Conservation (phyloP, 1,140 invertebrate species). For the Trypoxylus dichotomus region DNA sequence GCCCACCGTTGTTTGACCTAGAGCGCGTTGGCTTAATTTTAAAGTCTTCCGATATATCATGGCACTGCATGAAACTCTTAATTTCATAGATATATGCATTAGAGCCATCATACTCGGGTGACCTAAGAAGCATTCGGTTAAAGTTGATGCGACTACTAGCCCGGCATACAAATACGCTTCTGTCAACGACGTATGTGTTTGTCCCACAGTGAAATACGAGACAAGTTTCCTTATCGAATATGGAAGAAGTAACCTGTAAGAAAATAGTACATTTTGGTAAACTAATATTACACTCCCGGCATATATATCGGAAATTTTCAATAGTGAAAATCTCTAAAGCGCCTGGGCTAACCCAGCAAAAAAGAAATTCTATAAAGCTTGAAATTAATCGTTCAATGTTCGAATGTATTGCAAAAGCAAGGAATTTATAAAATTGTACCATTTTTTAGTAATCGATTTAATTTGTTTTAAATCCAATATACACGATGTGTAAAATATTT, state of each 20-base stretch:
- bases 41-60: conserved; percentile 80
- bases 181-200: conserved; percentile 46
- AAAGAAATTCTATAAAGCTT: no score
- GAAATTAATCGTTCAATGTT: no score
- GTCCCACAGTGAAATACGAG: conserved; percentile 64
- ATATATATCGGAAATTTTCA: no score
- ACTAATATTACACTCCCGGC: no score
- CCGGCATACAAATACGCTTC: conserved; percentile 69
- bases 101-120: conserved; percentile 79
- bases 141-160: conserved; percentile 68
- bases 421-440: no score
- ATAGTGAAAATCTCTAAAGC: no score
- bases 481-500: no score
- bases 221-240: conserved; percentile 73
- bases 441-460: no score
- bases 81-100: conserved; percentile 76
- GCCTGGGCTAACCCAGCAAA: no score
- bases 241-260: conserved; percentile 68
- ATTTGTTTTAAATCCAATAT: no score
- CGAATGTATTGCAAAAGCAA: no score
- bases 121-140: conserved; percentile 69
- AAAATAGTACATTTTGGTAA: conserved; percentile 38
- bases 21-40: conserved; percentile 66
- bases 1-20: conserved; percentile 78
- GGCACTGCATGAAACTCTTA: conserved; percentile 74